These are phyloP conservation scores for Macrostomum lignano DNA, from an alignment of 1,140 invertebrate species.

Conservation along the genomic window DNA sequence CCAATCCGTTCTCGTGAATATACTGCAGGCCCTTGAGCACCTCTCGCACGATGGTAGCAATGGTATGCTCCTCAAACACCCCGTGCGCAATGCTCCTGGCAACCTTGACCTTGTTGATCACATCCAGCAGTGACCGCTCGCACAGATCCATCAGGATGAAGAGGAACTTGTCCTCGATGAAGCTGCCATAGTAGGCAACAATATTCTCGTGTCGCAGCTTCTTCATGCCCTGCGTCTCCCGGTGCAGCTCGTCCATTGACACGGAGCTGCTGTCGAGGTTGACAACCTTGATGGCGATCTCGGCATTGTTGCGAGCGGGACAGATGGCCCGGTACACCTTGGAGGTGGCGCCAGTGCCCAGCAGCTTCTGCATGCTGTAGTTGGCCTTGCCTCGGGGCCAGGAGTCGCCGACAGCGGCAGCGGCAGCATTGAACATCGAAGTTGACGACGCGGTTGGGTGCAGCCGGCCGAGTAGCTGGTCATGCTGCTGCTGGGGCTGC, in stretches of 20 bases:
- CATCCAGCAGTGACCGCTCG: slow-evolving; percentile 56
- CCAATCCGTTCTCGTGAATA: slow-evolving; percentile 92
- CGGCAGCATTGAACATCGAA: too few species aligned
- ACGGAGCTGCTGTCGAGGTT: slow-evolving; percentile 3
- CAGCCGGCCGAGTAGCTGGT: too few species aligned
- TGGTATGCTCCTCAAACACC: slow-evolving; percentile 82
- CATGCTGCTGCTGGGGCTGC: too few species aligned
- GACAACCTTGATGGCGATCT: slow-evolving; percentile 4
- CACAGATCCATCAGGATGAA: slow-evolving; percentile 66
- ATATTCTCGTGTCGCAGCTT: slow-evolving; percentile 96
- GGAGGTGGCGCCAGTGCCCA: slow-evolving; percentile 5
- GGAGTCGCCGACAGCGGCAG: too few species aligned
- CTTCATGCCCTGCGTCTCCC: slow-evolving; percentile 94
- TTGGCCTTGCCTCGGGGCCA: too few species aligned
- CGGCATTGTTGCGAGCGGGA: background rate
- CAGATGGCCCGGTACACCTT: slow-evolving; percentile 2
- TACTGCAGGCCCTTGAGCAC: slow-evolving; percentile 91
- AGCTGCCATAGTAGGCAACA: slow-evolving; percentile 92
- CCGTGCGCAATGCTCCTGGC: slow-evolving; percentile 46
- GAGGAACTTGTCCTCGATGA: slow-evolving; percentile 69
- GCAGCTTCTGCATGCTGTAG: background rate
- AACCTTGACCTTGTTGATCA: slow-evolving; percentile 66
- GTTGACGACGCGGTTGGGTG: too few species aligned
- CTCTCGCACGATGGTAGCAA: slow-evolving; percentile 92
- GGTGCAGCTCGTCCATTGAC: slow-evolving; percentile 19